Evolutionary conservation across 2,888 invertebrate genomes (phyloP), one percentile per base, ranked within the genome.

Genomic region (Amphipyra berbera): DNA sequence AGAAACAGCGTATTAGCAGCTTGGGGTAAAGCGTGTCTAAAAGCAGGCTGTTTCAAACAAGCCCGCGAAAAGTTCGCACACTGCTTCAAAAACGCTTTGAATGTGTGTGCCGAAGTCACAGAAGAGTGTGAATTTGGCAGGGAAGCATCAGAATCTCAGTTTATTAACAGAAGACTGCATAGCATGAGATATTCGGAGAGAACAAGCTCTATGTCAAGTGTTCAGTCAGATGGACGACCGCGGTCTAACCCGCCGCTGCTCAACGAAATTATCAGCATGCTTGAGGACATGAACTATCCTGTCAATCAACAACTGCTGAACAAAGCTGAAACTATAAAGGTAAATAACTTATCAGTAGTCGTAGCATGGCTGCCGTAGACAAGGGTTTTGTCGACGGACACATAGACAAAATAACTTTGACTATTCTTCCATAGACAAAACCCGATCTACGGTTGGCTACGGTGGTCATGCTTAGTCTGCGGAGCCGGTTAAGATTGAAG

Each of bases 21-120:
- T 0, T 98, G 98, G 97, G 98, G 98, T 0, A 96, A 98, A 83
- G 97, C 97, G 12, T 97, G 97, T 71, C 91, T 98, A 4, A 97
- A 96, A 79, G 97, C 97, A 0, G 98, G 98, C 0, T 97, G 97
- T 83, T 97, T 97, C 83, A 95, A 96, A 59, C 96, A 96, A 47
- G 98, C 98, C 33, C 91, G 97, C 14, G 96, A 97, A 65, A 97
- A 97, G 88, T 97, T 98, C 82, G 90, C 92, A 0, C 88, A 91
- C 37, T 95, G 95, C 81, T 95, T 95, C 79, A 93, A 91, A 67
- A 91, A 82, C 57, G 83, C 90, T 0, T 73, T 90, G 0, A 92
- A 91, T 44, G 72, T 91, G 0, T 90, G 84, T 35, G 74, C 89
- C 0, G 94, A 95, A 12, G 81, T 87, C 1, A 81, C 86, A 0